Evolutionary conservation across 2,113 vertebrate species (phyloP), one percentile per base, ranked within the genome.

Genomic region (Otolemur garnettii): DNA sequence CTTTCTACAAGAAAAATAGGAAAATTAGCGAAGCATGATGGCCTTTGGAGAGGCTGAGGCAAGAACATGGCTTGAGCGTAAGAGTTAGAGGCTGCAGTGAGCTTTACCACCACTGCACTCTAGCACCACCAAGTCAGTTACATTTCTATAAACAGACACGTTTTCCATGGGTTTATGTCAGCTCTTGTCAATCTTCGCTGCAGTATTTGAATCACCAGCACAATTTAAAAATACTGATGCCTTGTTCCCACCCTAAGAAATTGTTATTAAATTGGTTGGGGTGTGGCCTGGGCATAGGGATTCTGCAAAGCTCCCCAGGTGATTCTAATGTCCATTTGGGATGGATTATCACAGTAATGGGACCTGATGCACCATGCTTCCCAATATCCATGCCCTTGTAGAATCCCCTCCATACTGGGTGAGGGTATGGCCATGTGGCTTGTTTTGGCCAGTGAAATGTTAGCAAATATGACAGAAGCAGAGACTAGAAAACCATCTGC

Each of bases 201-300:
- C 53, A 60, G 45, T 60, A 71, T 5, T 87, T 24, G 24, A 38
- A 87, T 80, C 30, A 69, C 64, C 30, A 5, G 19, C n/a, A 80
- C 50, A 59, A 59, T 87, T 93, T 28, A 53, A 82, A 93, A 53
- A 72, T 53, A 75, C n/a, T 74, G 78, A 94, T 75, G 30, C 42
- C 64, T 78, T 19, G 53, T 9, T 71, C 30, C 53, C 42, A 86
- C 24, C 24, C 42, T 53, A 71, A 60, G 10, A 79, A 10, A 64
- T 10, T 80, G 19, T 38, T 66, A 64, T 45, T 22, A 68, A 75
- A 74, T 35, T 87, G 45, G 28, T 72, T 28, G 33, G 26, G 38
- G 19, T n/a, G 21, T 81, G 57, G 18, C 28, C 19, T 57, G 45
- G 18, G 22, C 21, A 22, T 21, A 17, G 15, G 60, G n/a, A 74